Evolutionary conservation across 1,140 invertebrate genomes (phyloP).

Genomic region (Hypothenemus hampei): DNA sequence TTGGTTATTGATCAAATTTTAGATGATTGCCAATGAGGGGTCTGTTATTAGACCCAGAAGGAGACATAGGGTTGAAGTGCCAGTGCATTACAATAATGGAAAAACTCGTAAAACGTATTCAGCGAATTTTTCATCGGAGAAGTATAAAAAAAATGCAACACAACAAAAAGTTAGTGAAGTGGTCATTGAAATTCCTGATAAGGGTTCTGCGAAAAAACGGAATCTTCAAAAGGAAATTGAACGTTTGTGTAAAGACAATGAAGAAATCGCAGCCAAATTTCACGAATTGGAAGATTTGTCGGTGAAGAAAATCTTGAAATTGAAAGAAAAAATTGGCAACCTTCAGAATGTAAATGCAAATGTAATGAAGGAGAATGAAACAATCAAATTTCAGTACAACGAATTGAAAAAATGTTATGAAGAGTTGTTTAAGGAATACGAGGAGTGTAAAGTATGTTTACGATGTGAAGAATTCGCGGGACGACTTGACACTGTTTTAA

Average conservation of each 20-base stretch:
- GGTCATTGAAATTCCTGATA: constrained; percentile 27
- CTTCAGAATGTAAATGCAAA: constrained; percentile 35
- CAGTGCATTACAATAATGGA: constrained; percentile 30
- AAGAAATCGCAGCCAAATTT: constrained; percentile 39
- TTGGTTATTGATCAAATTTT: constrained; percentile 1
- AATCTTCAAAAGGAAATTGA: constrained; percentile 44
- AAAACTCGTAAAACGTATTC: constrained; percentile 30
- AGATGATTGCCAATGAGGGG: constrained; percentile 29
- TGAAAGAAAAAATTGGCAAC: constrained; percentile 39
- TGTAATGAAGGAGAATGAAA: constrained; percentile 33
- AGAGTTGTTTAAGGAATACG: constrained; percentile 30
- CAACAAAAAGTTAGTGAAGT: constrained; percentile 18
- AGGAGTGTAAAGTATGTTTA: constrained; percentile 36
- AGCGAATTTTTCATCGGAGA: constrained; percentile 32
- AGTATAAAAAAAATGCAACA: constrained; percentile 9
- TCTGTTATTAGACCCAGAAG: constrained; percentile 31
- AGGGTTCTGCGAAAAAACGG: constrained; percentile 33
- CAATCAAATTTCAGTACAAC: constrained; percentile 32
- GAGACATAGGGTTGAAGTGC: constrained; percentile 35
- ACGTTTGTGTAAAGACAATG: constrained; percentile 43
- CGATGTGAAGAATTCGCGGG: constrained; percentile 45
- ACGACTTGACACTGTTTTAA: constrained; percentile 45
- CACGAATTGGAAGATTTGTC: constrained; percentile 39
- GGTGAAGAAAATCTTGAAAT: constrained; percentile 38
- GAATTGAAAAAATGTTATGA: constrained; percentile 32